These are phyloP conservation scores for Gallinago nigripennis DNA, from an alignment of 2,797 vertebrate genomes.

Conservation along the genomic window DNA sequence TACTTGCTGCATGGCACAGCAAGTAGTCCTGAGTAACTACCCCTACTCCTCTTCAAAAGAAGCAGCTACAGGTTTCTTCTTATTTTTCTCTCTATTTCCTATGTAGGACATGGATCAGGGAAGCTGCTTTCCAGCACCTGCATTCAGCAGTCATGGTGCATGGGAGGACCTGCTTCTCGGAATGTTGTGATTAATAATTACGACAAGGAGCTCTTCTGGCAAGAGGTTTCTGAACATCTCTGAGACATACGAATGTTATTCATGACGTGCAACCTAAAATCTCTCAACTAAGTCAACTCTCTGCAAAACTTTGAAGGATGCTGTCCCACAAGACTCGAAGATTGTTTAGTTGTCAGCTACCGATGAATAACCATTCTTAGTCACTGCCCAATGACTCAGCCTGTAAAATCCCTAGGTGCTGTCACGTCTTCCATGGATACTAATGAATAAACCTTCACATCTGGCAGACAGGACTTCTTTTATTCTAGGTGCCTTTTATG, in stretches of 20 bases:
- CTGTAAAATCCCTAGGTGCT: not conserved
- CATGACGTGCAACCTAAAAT: not conserved
- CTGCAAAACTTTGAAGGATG: not conserved
- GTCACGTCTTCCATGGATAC: not conserved
- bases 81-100: not conserved
- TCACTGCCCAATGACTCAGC: slow-evolving; percentile 49
- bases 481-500: not conserved
- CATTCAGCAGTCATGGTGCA: not conserved
- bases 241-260: slow-evolving; percentile 37
- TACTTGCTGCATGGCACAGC: not conserved
- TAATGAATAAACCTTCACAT: slow-evolving; percentile 23
- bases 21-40: not conserved
- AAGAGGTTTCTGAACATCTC: not conserved
- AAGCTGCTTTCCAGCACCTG: not conserved
- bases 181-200: slow-evolving; percentile 20
- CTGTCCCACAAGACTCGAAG: slow-evolving; percentile 4
- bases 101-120: not conserved
- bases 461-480: not conserved
- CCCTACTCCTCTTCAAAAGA: not conserved
- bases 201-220: not conserved
- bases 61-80: not conserved
- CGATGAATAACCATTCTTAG: slow-evolving; percentile 9
- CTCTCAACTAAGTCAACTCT: slow-evolving; percentile 14
- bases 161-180: not conserved
- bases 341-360: slow-evolving; percentile 30